Base-by-base conservation (phyloP, 2,113 vertebrate species). In the Notothenia coriiceps region DNA sequence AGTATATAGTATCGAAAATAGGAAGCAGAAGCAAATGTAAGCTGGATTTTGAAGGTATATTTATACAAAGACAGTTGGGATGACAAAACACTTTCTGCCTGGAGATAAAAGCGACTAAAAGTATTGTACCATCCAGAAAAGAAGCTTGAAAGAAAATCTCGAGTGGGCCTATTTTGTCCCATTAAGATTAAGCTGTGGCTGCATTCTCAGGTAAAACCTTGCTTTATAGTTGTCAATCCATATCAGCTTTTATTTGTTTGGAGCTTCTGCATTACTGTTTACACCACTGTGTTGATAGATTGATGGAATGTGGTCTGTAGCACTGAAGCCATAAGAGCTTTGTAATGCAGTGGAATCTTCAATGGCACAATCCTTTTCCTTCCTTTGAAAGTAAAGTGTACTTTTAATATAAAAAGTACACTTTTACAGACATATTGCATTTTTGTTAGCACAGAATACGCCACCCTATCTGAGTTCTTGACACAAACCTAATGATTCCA, bases 161-260 rank as follows among this genome's bases (percentile, higher is more conserved):
- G 2, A 15, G 8, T 46, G 25, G 49, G 35, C 35, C 7, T 75
- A 18, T 43, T 56, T 71, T 44, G 29, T 33, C 50, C 35, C 50
- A 51, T 74, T 67, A 49, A 33, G 18, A 29, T 13, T 10, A 12
- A 49, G 44, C 1, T 63, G 63, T 15, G 6, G 40, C 60, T 50
- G 46, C 22, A 17, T 70, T 65, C 33, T 64, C 6, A 52, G n/a
- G 57, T 59, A 43, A 79, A 47, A 60, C 25, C 1, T 47, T 0
- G 18, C 22, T 33, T 55, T 40, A 17, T 22, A 64, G 49, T 78
- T 61, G 72, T 67, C 75, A 80, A 13, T 71, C 49, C 44, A 70
- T 4, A 9, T 85, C 4, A 72, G 25, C 29, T 65, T 35, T 49
- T 74, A 71, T 79, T 82, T 86, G 54, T 80, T 49, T 77, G 50